Evolutionary conservation across 2,888 invertebrate genomes (phyloP).

Genomic region (Sarcophaga rosellei): DNA sequence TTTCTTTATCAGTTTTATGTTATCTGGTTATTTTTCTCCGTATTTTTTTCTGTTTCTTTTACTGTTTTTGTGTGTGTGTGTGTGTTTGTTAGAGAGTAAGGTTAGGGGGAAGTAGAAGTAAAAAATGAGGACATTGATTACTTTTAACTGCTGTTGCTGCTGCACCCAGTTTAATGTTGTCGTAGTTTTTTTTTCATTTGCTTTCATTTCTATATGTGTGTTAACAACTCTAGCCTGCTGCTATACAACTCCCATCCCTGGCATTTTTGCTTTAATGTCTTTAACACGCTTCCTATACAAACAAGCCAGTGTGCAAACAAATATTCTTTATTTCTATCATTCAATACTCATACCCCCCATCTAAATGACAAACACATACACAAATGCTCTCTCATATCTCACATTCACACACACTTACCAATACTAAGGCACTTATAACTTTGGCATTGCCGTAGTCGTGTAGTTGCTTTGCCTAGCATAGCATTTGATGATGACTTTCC

Average conservation of each 20-base stretch:
- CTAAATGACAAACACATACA: constrained; percentile 18
- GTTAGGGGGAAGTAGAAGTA: background rate
- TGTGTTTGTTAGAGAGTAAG: constrained; percentile 11
- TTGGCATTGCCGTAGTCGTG: background rate
- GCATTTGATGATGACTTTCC: constrained; percentile 36
- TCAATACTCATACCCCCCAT: constrained; percentile 10
- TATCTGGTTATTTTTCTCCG: constrained; percentile 58
- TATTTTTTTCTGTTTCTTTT: constrained; percentile 20
- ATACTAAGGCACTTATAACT: too few relatives aligned
- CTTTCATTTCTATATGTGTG: constrained; percentile 23
- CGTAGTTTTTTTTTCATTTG: background rate
- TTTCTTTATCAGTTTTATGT: constrained; percentile 71
- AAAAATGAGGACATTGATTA: constrained; percentile 76
- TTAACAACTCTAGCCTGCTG: constrained; percentile 32
- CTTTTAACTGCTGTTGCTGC: constrained; percentile 79
- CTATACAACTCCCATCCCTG: background rate
- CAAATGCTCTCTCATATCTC: too few relatives aligned
- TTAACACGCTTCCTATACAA: constrained; percentile 57
- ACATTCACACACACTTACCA: background rate
- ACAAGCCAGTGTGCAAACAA: constrained; percentile 20
- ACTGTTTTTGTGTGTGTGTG: background rate
- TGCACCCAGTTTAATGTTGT: constrained; percentile 74
- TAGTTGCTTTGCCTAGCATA: background rate
- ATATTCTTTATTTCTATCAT: constrained; percentile 17
- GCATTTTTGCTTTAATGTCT: constrained; percentile 62